Evolutionary conservation across 2,113 vertebrate species (phyloP).

Genomic region (Pseudorasbora parva): DNA sequence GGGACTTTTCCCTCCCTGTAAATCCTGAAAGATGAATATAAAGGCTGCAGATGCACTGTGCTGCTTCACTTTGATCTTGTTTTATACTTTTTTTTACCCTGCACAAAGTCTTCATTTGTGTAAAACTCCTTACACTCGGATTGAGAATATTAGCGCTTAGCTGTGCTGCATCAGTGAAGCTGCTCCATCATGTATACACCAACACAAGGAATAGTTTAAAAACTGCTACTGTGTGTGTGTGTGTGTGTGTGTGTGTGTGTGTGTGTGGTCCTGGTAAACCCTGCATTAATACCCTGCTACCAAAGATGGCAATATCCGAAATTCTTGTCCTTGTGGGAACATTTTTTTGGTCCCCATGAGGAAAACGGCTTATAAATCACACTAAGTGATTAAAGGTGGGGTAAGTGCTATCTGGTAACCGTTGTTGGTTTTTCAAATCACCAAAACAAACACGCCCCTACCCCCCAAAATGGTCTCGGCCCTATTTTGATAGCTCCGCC

Average conservation of each 20-base stretch:
- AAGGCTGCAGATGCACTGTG: slow-evolving; percentile 40
- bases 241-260: neutral
- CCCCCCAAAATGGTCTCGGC: too few species aligned
- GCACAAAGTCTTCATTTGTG: slow-evolving; percentile 42
- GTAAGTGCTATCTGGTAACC: too few species aligned
- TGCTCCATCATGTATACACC: neutral
- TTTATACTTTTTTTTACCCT: slow-evolving; percentile 38
- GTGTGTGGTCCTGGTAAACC: neutral
- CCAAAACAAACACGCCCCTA: too few species aligned
- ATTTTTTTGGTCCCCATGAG: too few species aligned
- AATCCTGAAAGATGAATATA: slow-evolving; percentile 36
- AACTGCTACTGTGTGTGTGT: neutral
- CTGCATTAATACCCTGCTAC: too few species aligned
- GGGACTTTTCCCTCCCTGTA: slow-evolving; percentile 28
- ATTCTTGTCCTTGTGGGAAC: too few species aligned
- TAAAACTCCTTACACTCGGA: slow-evolving; percentile 34
- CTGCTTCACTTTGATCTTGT: slow-evolving; percentile 47
- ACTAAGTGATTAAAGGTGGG: too few species aligned
- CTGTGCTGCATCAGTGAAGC: slow-evolving; percentile 18
- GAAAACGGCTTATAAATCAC: too few species aligned
- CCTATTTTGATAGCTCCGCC: too few species aligned
- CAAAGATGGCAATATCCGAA: too few species aligned
- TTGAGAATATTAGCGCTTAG: slow-evolving; percentile 25
- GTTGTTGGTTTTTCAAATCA: too few species aligned
- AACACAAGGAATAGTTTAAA: neutral